Evolutionary conservation across 2,797 vertebrate species (phyloP), one percentile per base, ranked within the genome.

Genomic region (Ctenochaetus hawaiiensis): DNA sequence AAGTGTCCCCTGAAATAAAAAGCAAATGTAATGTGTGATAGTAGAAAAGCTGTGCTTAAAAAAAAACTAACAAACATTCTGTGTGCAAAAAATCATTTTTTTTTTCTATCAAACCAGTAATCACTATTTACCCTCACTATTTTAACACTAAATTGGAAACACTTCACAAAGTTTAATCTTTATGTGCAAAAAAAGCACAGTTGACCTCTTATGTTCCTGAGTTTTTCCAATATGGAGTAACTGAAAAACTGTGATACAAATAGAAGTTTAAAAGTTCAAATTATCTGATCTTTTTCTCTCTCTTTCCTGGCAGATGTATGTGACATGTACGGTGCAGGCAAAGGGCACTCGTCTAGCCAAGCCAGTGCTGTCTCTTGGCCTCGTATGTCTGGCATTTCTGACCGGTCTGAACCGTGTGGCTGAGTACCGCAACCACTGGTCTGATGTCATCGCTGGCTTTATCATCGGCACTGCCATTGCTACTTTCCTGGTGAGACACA

Each of bases 401-500:
- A 98, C 97, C 8, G 98, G 98, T 79, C 95, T 99, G 83, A 99
- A 99, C 95, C 96, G 98, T 70, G 98, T 99, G 90, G 97, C 98
- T n/a, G 98, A 99, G 84, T 99, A 99, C 92, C 96, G 98, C 67
- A 99, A 99, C 95, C 98, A 99, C 85, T 99, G 98, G 98, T 96
- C 97, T 0, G 98, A 99, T 67, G 97, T 99, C 93, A 98, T 99
- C 81, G 97, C 98, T 8, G 98, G 98, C 74, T 99, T 98, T 87
- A 89, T 98, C 92, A 97, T 99, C 0, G 98, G 98, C 57, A 93
- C 96, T 53, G 96, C 98, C 80, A 98, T 99, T 86, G 97, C 98
- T 84, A 96, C 96, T 0, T 99, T 99, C 93, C 95, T 99, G 96
- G 98, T 99, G 94, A 96, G 97, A 57, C 26, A 11, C 4, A 3